A percentile compares a stretch with the other conserved stretches of the same genome.
phyloP scores from a whole-genome alignment of 2,888 invertebrate genomes.

The Melanostoma scalare region DNA sequence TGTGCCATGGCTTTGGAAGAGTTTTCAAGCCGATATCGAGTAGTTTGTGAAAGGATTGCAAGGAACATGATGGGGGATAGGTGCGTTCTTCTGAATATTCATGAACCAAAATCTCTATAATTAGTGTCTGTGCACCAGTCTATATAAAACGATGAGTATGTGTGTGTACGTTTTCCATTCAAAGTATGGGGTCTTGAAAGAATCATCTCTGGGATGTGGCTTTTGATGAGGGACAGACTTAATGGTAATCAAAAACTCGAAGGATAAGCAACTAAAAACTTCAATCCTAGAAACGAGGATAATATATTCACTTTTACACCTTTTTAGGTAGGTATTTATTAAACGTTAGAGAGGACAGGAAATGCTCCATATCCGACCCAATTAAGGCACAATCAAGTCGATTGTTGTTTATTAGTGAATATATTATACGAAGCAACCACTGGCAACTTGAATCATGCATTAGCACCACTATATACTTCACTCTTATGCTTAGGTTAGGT shows the following conservation, averaged over 20 bases:
- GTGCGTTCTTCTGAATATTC: conserved; percentile 71
- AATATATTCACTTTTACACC: conserved; percentile 63
- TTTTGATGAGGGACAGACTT: conserved; percentile 63
- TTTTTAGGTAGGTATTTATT: conserved; percentile 53
- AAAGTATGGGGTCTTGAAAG: neutral
- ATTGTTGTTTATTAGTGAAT: conserved; percentile 32
- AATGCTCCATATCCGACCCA: conserved; percentile 53
- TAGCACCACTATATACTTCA: neutral
- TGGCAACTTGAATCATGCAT: conserved; percentile 36
- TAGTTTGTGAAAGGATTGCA: conserved; percentile 61
- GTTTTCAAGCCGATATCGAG: conserved; percentile 68
- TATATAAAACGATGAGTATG: conserved; percentile 1
- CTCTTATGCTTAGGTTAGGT: neutral
- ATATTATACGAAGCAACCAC: conserved; percentile 9
- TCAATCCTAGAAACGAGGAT: conserved; percentile 25
- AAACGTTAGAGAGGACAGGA: conserved; percentile 43
- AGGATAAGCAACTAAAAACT: conserved; percentile 25
- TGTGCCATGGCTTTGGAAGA: conserved; percentile 33
- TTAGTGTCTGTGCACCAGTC: conserved; percentile 58
- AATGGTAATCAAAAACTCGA: conserved; percentile 58
- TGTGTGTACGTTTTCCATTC: neutral
- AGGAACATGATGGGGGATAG: conserved; percentile 45
- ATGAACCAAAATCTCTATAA: conserved; percentile 69
- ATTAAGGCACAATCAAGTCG: conserved; percentile 59
- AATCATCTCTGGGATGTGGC: conserved; percentile 41